A percentile compares a stretch with the other conserved stretches of the same genome.
phyloP scores from a whole-genome alignment of 2,113 vertebrate species.

The Xiphorhynchus elegans region DNA sequence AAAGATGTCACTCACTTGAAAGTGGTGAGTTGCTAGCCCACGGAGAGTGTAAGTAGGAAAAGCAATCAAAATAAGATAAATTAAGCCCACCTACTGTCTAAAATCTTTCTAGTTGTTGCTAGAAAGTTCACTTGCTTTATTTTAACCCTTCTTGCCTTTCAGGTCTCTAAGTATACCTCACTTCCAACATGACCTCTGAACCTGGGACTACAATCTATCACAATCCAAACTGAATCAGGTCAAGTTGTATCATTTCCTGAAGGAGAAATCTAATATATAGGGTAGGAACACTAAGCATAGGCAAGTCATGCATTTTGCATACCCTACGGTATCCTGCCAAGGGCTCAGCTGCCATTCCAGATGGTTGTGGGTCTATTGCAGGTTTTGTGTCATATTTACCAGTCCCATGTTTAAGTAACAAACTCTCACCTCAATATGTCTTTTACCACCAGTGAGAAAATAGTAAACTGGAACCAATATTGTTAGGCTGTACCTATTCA shows the following conservation, averaged over 20 bases:
- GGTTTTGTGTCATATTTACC: slow-evolving; percentile 10
- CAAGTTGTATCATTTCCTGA: background rate
- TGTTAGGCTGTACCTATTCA: background rate
- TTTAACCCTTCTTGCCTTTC: background rate
- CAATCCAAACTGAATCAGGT: background rate
- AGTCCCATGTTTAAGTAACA: slow-evolving; percentile 28
- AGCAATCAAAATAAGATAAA: background rate
- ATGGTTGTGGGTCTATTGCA: background rate
- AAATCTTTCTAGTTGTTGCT: background rate
- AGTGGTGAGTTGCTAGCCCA: background rate
- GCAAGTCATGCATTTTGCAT: background rate
- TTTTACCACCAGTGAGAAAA: slow-evolving; percentile 17
- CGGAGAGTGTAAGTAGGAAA: background rate
- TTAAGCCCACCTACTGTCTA: background rate
- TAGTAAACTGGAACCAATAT: background rate
- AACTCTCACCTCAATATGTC: slow-evolving; percentile 23
- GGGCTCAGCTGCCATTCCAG: slow-evolving; percentile 53
- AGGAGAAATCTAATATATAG: background rate
- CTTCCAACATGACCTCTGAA: background rate
- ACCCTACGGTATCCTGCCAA: background rate
- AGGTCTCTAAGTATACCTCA: background rate
- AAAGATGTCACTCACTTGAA: background rate
- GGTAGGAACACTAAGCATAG: background rate
- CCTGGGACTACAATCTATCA: background rate
- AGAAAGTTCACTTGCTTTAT: background rate